Base-by-base conservation (phyloP, 2,797 vertebrate genomes). In the Pangasius djambal region DNA sequence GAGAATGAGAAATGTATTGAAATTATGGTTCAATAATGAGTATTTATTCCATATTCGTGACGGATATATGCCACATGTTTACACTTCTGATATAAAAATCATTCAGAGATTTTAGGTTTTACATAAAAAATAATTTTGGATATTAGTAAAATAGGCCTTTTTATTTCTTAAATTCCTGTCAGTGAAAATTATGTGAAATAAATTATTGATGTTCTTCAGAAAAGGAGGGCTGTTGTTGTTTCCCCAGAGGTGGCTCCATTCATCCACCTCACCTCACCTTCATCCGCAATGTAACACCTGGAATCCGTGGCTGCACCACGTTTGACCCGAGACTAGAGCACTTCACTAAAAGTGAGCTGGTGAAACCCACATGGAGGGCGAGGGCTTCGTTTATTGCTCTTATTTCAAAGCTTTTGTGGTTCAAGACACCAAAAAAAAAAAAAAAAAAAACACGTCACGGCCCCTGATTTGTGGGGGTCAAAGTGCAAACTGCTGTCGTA, bases 371-470 rank as follows among this genome's bases (percentile, higher is more conserved):
- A 28, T 13, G 8, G 25, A 57, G 9, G 25, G 78, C 1, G 18
- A 10, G 4, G 31, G 10, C 31, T 48, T 52, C 20, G 34, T 84
- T 88, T 84, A 84, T 34, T 52, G 22, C 31, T 65, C 31, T 31
- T 22, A 84, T 74, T 74, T 88, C 8, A 50, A 83, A 88, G 69
- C 31, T 40, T 82, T 72, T 74, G 67, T 88, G 28, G 52, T 52
- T 69, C 9, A 70, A 52, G 6, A 10, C 20, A 37, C 13, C 50
- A 31, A 37, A 34, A 34, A 34, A 37, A 31, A 37, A 37, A 37
- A 37, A 37, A 37, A 37, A 37, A 37, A 37, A 37, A 37, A 37
- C 57, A 8, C 44, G 18, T 28, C 34, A 9, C 44, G 20, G 63
- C 9, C n/a, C 12, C 48, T 67, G 87, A 74, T 70, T 77, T 57